Evolutionary conservation across 2,797 vertebrate genomes (phyloP).

Genomic region (Protonibea diacanthus): DNA sequence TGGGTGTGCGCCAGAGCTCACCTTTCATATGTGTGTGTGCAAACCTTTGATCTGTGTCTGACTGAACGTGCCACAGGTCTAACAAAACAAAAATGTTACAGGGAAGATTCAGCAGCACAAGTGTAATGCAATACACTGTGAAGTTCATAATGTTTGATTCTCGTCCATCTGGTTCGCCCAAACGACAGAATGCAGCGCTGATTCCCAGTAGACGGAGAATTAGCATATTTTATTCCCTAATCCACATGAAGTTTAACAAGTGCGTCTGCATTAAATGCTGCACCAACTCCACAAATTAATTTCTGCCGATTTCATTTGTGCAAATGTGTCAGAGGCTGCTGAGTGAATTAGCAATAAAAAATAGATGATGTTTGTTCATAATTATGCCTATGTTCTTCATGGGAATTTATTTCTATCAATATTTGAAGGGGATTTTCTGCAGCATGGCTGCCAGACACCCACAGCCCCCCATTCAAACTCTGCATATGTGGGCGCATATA

Average conservation of each 20-base stretch:
- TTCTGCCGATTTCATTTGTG: slow-evolving; percentile 10
- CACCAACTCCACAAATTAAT: not conserved
- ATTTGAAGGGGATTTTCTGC: slow-evolving; percentile 18
- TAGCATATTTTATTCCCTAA: not conserved
- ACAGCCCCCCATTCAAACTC: slow-evolving; percentile 8
- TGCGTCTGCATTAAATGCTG: not conserved
- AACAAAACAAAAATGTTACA: not conserved
- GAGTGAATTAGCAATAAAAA: slow-evolving; percentile 31
- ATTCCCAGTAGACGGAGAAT: not conserved
- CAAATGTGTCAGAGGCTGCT: slow-evolving; percentile 19
- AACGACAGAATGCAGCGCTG: not conserved
- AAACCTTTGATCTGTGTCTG: slow-evolving; percentile 51
- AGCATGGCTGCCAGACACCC: not conserved
- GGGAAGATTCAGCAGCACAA: not conserved
- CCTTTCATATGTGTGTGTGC: slow-evolving; percentile 14
- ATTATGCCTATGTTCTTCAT: slow-evolving; percentile 8
- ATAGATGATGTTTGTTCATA: slow-evolving; percentile 27
- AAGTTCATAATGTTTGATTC: not conserved
- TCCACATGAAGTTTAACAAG: not conserved
- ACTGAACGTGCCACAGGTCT: slow-evolving; percentile 39
- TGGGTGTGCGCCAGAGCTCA: slow-evolving; percentile 1
- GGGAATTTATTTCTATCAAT: slow-evolving; percentile 12
- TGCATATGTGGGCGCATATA: not conserved
- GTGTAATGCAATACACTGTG: not conserved
- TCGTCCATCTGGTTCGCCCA: not conserved